These are phyloP conservation scores for Psilopogon haemacephalus DNA, from an alignment of 2,113 vertebrate species.

Conservation along the genomic window DNA sequence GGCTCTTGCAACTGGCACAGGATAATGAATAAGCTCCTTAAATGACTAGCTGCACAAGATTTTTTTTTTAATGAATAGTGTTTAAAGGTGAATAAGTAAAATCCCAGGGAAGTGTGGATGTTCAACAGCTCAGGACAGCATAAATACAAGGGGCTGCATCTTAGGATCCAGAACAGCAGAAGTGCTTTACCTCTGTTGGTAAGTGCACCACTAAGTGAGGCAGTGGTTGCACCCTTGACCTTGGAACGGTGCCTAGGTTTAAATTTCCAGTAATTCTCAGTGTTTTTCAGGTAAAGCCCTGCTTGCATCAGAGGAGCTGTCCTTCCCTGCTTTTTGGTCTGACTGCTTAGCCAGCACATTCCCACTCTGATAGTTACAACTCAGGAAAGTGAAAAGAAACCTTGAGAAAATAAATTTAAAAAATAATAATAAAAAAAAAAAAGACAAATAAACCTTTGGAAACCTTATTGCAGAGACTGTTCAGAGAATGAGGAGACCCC, in stretches of 20 bases:
- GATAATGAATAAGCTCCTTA: background rate
- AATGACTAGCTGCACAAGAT: background rate
- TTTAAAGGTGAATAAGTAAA: conserved; percentile 37
- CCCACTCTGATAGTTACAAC: background rate
- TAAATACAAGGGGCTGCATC: background rate
- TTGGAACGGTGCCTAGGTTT: background rate
- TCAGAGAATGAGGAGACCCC: background rate
- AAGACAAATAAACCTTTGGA: background rate
- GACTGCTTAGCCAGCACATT: background rate
- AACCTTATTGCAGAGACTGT: background rate
- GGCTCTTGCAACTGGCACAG: accelerated
- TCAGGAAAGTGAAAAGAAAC: background rate
- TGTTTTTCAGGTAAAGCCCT: background rate
- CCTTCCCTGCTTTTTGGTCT: background rate
- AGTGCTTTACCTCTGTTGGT: background rate
- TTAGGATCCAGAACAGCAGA: background rate
- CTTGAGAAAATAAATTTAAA: background rate
- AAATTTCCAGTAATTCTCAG: conserved; percentile 20
- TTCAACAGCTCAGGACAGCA: background rate
- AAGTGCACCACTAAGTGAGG: background rate
- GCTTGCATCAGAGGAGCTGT: background rate
- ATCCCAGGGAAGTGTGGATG: background rate
- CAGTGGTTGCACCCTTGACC: background rate
- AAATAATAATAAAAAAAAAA: no score
- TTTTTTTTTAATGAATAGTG: background rate